Conservation (phyloP, 2,888 invertebrate species). For the Dasypolia templi region DNA sequence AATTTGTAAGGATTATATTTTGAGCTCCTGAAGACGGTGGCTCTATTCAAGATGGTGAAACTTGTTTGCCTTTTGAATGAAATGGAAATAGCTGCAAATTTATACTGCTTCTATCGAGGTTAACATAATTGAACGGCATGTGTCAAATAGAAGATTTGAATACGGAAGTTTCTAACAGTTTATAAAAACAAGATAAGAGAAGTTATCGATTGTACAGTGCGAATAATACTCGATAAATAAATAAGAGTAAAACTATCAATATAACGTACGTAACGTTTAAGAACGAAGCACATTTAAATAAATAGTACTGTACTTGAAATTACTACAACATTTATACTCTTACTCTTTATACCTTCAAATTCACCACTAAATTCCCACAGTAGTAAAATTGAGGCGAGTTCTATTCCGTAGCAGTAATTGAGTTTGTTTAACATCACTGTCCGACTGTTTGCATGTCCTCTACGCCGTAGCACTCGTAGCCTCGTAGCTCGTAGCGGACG, state of each 20-base stretch:
- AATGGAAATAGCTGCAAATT: slow-evolving; percentile 15
- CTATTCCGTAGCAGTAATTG: slow-evolving; percentile 53
- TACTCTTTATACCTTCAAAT: slow-evolving; percentile 18
- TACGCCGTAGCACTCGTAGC: slow-evolving; percentile 59
- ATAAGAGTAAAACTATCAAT: neutral
- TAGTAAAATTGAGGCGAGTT: slow-evolving; percentile 47
- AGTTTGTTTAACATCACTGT: slow-evolving; percentile 61
- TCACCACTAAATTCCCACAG: slow-evolving; percentile 1
- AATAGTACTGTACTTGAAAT: slow-evolving; percentile 4
- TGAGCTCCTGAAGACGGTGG: slow-evolving; percentile 1
- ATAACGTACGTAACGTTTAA: too few species aligned
- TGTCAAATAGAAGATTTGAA: neutral
- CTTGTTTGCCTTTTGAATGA: neutral
- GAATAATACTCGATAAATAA: neutral
- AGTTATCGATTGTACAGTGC: neutral
- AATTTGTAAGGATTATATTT: slow-evolving; percentile 61
- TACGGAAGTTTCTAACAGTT: neutral
- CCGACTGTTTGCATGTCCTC: slow-evolving; percentile 58
- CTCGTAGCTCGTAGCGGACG: slow-evolving; percentile 48
- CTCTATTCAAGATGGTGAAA: slow-evolving; percentile 10
- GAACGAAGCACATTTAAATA: neutral
- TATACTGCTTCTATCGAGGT: neutral
- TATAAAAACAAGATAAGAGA: neutral
- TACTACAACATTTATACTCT: neutral
- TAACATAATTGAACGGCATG: neutral